Evolutionary conservation across 2,113 vertebrate genomes (phyloP), one percentile per base, ranked within the genome.

Genomic region (Lanius collurio): DNA sequence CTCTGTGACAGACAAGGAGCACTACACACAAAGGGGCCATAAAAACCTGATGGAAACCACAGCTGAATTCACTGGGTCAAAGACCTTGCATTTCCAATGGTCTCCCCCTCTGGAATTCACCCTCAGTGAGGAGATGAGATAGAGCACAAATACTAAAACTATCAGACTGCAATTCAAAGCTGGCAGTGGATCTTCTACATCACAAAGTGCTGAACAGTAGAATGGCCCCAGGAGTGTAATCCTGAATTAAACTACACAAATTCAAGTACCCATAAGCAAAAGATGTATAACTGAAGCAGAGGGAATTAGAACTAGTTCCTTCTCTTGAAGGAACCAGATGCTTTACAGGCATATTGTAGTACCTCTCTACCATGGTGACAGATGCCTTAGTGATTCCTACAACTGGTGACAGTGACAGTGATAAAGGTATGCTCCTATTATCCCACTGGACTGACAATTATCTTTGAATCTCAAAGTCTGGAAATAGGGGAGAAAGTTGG

Each of bases 261-360:
- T 95, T 96, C 93, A 97, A 96, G 95, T 95, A 96, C 93, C 96
- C 96, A 96, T 96, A 95, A 96, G 95, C 96, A 96, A 96, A 95
- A 96, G 94, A 97, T 95, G 93, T 97, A 96, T 95, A 96, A 96
- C 92, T 93, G 93, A 97, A 96, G 95, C 92, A 89, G 86, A 89
- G 94, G 93, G 96, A 96, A 96, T 93, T 97, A 92, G 92, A 95
- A 96, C 95, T 94, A 95, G 92, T 83, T 95, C 77, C 49, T 92
- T 92, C 60, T 88, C 90, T 81, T 93, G 88, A 94, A 96, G 92
- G 41, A 80, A 96, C 85, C 95, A 96, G 93, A 97, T 96, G 95
- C 93, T 96, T 94, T 87, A 94, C 88, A 94, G 73, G 86, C 80
- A 64, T 90, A 81, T 81, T 83, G 82, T 74, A 88, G 79, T 90